phyloP scores from a whole-genome alignment of 2,888 invertebrate species.

The Drosophila vallismaia region DNA sequence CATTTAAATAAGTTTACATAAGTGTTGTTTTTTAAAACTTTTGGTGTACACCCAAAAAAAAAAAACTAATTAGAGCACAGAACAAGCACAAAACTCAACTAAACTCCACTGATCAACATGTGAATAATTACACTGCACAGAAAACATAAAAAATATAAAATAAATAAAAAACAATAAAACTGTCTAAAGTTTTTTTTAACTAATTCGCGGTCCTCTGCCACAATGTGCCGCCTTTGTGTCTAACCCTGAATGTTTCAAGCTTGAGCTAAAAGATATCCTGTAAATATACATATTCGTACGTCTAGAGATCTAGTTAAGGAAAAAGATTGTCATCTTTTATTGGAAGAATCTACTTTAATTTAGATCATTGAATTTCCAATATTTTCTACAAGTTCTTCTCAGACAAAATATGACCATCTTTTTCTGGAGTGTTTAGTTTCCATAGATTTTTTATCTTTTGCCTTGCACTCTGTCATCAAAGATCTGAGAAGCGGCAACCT shows the following conservation, averaged over 20 bases:
- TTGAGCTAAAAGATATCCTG: slow-evolving; percentile 33
- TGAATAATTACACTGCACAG: slow-evolving; percentile 37
- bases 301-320: slow-evolving; percentile 16
- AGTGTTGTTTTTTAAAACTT: slow-evolving; percentile 35
- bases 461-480: slow-evolving; percentile 31
- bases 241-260: slow-evolving; percentile 47
- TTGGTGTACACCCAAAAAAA: slow-evolving; percentile 26
- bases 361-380: too few species aligned
- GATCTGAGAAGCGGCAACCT: slow-evolving; percentile 2
- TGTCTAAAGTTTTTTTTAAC: slow-evolving; percentile 15
- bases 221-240: slow-evolving; percentile 30
- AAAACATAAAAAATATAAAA: not conserved
- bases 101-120: slow-evolving; percentile 42
- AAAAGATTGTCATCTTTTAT: slow-evolving; percentile 1
- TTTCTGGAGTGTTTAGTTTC: slow-evolving; percentile 7
- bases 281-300: slow-evolving; percentile 38
- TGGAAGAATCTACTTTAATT: too few species aligned
- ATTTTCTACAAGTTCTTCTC: too few species aligned
- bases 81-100: slow-evolving; percentile 35
- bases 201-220: slow-evolving; percentile 6
- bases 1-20: slow-evolving; percentile 24
- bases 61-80: slow-evolving; percentile 39
- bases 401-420: not conserved
- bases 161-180: slow-evolving; percentile 10
- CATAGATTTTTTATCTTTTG: slow-evolving; percentile 20